Evolutionary conservation across 92 coral and sea anemone species (phyloP), one percentile per base, ranked within the genome.

Genomic region (Desmophyllum pertusum): DNA sequence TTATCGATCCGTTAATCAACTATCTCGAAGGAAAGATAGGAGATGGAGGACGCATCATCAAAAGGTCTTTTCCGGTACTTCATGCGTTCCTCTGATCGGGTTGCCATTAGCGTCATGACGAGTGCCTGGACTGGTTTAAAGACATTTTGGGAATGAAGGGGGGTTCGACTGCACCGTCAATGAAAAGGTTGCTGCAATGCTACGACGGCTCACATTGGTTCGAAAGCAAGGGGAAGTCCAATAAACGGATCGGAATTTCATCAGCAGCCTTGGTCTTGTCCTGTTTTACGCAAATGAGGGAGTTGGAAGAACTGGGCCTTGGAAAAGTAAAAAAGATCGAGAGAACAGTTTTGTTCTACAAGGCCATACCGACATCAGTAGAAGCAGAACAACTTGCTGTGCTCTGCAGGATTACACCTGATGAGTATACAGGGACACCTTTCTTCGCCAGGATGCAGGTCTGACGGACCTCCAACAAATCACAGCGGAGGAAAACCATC

Each of bases 101-200:
- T 61, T 21, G 70, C 83, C 3, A 29, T 65, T 17, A 29, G 85
- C 63, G 77, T 51, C n/a, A 81, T 21, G 85, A 81, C 68, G 77
- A 81, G 41, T 81, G 77, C 69, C 85, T 21, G 5, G 85, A 81
- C 27, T 81, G 85, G 85, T 66, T 81, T 37, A 81, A 33, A 51
- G 83, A 78, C 29, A 77, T 81, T 9, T 21, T 81, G 15, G 85
- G 68, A 29, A 41, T 67, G 38, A 81, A 70, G 38, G 57, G 67
- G 41, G 27, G 65, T 37, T 35, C 75, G 21, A 41, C 77, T 4
- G 85, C 77, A 30, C 85, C 85, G 9, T 68, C 85, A 29, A 81
- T 70, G 85, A 81, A 81, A 70, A 77, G 77, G n/a, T 52, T 81
- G 33, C 41, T 81, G 38, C 85, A 81, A 39, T 81, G 85, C 68